Evolutionary conservation across 2,113 vertebrate species (phyloP), one percentile per base, ranked within the genome.

Genomic region (Tragelaphus buxtoni): DNA sequence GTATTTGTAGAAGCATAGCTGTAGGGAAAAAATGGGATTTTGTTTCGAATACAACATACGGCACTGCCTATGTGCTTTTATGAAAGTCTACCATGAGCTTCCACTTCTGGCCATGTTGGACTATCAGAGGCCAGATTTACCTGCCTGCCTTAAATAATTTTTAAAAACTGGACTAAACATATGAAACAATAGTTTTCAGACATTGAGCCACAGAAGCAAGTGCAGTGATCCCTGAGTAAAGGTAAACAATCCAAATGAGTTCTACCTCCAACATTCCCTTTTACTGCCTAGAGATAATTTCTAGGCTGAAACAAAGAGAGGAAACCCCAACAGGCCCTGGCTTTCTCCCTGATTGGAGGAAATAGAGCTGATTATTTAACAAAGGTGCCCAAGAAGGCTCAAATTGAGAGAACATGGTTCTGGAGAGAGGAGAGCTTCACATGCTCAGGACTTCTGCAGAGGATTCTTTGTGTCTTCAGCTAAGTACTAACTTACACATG

Each of bases 21-120:
- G 20, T 22, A 76, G 80, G 93, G 84, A 90, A 9, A 95, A 93
- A 85, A 93, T 82, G 45, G 28, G 49, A 74, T 89, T 95, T 39
- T 69, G 16, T 89, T 94, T 91, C 61, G 5, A 97, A 92, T 79
- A 87, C 61, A 61, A 65, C 58, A 63, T 8, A 51, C 10, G 9
- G 13, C 24, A 58, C 80, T 60, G 18, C 51, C 28, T 10, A 32
- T 74, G 6, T n/a, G 30, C 32, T n/a, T 69, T 88, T 45, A 58
- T 63, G 32, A 89, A 95, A 87, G 49, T 65, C 58, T 93, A 39
- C 30, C 4, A 13, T 39, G 45, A 42, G 12, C 76, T 91, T 91
- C 76, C 6, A 61, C 12, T 93, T 95, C 60, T 22, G 82, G 28
- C 18, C 14, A 51, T 20, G 5, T 63, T 58, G 69, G 72, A 80